Base-by-base conservation (phyloP, 2,888 invertebrate genomes). In the Octonoba sinensis region DNA sequence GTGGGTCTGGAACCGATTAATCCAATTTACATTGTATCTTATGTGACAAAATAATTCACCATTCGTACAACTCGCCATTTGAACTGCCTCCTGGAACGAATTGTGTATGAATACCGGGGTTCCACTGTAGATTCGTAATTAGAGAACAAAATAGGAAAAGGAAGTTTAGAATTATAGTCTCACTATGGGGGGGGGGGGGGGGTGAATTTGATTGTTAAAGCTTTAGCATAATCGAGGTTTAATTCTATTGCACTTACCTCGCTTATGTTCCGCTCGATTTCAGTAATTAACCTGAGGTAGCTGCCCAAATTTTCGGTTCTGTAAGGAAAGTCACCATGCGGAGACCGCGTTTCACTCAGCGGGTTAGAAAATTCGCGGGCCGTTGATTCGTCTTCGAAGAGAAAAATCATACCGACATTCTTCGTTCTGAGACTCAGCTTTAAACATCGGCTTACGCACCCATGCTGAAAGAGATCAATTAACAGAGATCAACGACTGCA, bases 271-370 rank as follows among this genome's bases (percentile, higher is more conserved):
- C 22, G 1, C 22, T 71, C 70, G 8, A 59, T 47, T 6, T 22
- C 47, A 3, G 12, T 16, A 15, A 71, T 49, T 16, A 18, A n/a
- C 13, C n/a, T 15, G 12, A 71, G 59, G 47, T 51, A 71, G 27
- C 11, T 16, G 6, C 59, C 59, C 3, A 71, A 46, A 24, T 11
- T 11, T 47, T 16, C 22, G 16, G 47, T 27, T 27, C 27, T 60
- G 60, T 20, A 60, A 36, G 49, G 70, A 18, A 18, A 57, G 44
- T 69, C 18, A 8, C 57, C 57, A 18, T 56, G 44, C 1, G 70
- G 70, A 22, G 49, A 47, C 12, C 12, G 16, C 15, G 8, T 47
- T n/a, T 47, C 27, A 2, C 13, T 20, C 13, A 59, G 12, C 0
- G 4, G 8, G 1, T 15, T 3, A 22, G 22, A 60, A 59, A 71